phyloP scores from a whole-genome alignment of 30 jellyfish, hydroid and myxozoan species.

The Aurelia sp. region DNA sequence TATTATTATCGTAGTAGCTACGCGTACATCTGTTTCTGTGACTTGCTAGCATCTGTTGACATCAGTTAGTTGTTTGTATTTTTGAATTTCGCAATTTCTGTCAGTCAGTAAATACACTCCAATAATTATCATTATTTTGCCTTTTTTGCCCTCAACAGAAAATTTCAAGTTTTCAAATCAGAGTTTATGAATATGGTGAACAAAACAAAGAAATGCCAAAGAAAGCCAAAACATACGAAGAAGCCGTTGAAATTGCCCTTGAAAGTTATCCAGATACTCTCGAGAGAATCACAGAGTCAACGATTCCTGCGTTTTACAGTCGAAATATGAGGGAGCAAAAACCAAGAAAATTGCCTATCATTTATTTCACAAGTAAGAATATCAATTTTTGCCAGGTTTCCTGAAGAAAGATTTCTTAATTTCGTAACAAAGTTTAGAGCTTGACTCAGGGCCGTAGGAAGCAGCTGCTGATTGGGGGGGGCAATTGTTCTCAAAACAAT shows the following conservation, averaged over 20 bases:
- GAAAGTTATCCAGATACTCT: slow-evolving; percentile 76
- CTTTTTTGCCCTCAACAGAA: neutral
- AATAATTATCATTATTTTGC: too few relatives aligned
- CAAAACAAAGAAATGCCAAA: slow-evolving; percentile 57
- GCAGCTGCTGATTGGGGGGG: too few relatives aligned
- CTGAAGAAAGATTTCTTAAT: neutral
- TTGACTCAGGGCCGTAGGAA: too few relatives aligned
- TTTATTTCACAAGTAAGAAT: slow-evolving; percentile 58
- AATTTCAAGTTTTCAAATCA: slow-evolving; percentile 30
- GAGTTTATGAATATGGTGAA: slow-evolving; percentile 72
- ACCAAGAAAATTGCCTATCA: slow-evolving; percentile 76
- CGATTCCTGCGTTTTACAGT: slow-evolving; percentile 59
- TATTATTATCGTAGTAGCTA: too few relatives aligned
- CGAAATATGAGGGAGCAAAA: slow-evolving; percentile 51
- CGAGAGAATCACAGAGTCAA: slow-evolving; percentile 48
- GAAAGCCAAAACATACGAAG: slow-evolving; percentile 32
- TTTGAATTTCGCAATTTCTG: too few relatives aligned
- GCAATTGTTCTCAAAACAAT: too few relatives aligned
- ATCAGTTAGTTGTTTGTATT: too few relatives aligned
- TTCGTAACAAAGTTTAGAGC: neutral
- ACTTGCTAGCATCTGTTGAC: too few relatives aligned
- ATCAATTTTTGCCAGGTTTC: neutral
- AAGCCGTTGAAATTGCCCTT: slow-evolving; percentile 63
- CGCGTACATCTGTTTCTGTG: too few relatives aligned
- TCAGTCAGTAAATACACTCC: too few relatives aligned